Evolutionary conservation across 2,888 invertebrate genomes (phyloP), one percentile per base, ranked within the genome.

Genomic region (Tanypteryx hageni): DNA sequence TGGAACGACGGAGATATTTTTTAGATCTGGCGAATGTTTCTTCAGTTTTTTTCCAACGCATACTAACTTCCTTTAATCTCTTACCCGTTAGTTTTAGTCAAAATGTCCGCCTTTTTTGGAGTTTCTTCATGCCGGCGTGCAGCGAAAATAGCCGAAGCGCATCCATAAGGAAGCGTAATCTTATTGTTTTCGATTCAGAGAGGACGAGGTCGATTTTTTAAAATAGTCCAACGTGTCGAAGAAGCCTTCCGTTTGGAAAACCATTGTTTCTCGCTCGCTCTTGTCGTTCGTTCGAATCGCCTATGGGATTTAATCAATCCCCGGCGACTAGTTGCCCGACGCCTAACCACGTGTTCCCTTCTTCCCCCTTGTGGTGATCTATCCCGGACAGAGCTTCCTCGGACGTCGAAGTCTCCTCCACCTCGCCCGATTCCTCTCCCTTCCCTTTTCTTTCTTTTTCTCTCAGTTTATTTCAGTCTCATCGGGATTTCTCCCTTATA

Each of bases 401-500:
- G 76, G 76, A 22, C 76, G 76, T 76, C 76, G 76, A 76, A 76
- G 76, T 76, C 76, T 76, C 76, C 76, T 76, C 76, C 76, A 27
- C 76, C 76, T 76, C 27, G 76, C 22, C 76, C 76, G 76, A 76
- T 76, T 76, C 76, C 27, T 76, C 76, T 76, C 68, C 68, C 18
- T 68, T 68, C 68, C 68, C 22, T n/a, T 22, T n/a, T 22, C 22
- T n/a, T 18, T 68, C 76, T 76, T 76, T 76, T 68, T 22, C 22
- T 22, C 76, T 22, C 22, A 76, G 76, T 76, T 76, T 76, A 76
- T 76, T 76, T 76, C 76, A 76, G 76, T 76, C 76, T 76, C 76
- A 76, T 76, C 76, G 76, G 76, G 76, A 76, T 76, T 76, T 76
- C 76, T 76, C 76, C 76, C 76, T 76, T 76, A 76, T 76, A 76